Evolutionary conservation across 1,140 invertebrate genomes (phyloP).

Genomic region (Ips typographus): DNA sequence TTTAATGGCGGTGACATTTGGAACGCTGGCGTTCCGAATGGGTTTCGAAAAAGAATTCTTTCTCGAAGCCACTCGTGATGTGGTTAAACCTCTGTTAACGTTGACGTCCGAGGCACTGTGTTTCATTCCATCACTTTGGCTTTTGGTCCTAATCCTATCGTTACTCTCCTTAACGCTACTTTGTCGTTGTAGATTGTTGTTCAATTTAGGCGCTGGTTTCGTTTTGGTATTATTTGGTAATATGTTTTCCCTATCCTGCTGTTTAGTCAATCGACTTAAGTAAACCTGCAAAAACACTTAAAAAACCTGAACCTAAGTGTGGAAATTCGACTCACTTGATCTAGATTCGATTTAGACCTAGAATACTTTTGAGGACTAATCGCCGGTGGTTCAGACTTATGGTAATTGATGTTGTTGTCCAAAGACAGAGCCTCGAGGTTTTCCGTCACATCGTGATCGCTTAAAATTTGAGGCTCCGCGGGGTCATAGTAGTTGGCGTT

Average conservation of each 20-base stretch:
- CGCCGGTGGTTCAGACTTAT: slow-evolving; percentile 36
- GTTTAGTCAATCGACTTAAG: slow-evolving; percentile 37
- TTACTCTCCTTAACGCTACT: slow-evolving; percentile 48
- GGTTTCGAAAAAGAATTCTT: slow-evolving; percentile 50
- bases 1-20: slow-evolving; percentile 46
- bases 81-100: slow-evolving; percentile 43
- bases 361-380: slow-evolving; percentile 45
- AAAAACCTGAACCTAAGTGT: neutral
- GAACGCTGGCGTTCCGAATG: slow-evolving; percentile 45
- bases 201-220: slow-evolving; percentile 36
- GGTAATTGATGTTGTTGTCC: slow-evolving; percentile 46
- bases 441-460: slow-evolving; percentile 38
- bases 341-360: slow-evolving; percentile 51
- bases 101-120: slow-evolving; percentile 50
- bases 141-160: slow-evolving; percentile 34
- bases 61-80: slow-evolving; percentile 40
- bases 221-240: slow-evolving; percentile 38
- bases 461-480: slow-evolving; percentile 47
- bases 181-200: slow-evolving; percentile 42
- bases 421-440: slow-evolving; percentile 49
- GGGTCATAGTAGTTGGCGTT: slow-evolving; percentile 37
- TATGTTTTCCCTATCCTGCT: slow-evolving; percentile 45
- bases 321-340: slow-evolving; percentile 38
- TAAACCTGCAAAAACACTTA: slow-evolving; percentile 34
- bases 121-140: slow-evolving; percentile 45